A percentile compares a stretch with the other conserved stretches of the same genome.
These are phyloP conservation scores for Pseudochaenichthys georgianus DNA, from an alignment of 2,797 vertebrate genomes.

Conservation along the genomic window DNA sequence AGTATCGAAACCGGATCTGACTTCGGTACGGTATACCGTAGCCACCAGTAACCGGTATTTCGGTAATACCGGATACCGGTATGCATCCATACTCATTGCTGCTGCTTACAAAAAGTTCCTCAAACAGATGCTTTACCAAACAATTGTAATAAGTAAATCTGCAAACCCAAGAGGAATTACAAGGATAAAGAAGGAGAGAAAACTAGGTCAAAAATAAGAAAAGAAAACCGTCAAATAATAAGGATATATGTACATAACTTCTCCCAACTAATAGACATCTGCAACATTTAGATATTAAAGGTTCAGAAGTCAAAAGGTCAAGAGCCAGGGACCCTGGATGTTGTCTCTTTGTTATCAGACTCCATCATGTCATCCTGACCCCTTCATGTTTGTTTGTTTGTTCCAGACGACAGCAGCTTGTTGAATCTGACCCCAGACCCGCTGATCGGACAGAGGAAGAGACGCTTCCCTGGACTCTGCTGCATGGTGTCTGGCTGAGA, in stretches of 20 bases:
- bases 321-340: not conserved
- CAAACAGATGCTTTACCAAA: not conserved
- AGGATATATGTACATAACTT: too few species aligned
- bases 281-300: not conserved
- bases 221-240: not conserved
- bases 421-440: slow-evolving; percentile 95
- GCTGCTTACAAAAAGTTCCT: not conserved
- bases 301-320: not conserved
- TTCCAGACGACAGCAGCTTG: slow-evolving; percentile 97
- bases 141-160: not conserved
- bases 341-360: not conserved
- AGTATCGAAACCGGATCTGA: too few species aligned
- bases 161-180: not conserved
- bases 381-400: slow-evolving; percentile 27
- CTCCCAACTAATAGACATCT: not conserved
- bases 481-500: slow-evolving; percentile 95
- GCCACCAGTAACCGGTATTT: too few species aligned
- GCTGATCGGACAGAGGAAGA: slow-evolving; percentile 92
- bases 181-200: not conserved
- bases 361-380: not conserved
- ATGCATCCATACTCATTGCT: too few species aligned
- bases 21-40: too few species aligned
- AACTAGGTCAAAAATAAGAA: not conserved
- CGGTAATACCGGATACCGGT: too few species aligned
- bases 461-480: slow-evolving; percentile 96